A percentile compares a stretch with the other conserved stretches of the same genome.
Evolutionary conservation across 1,140 invertebrate species (phyloP).

Genomic region (Rhopalosiphum padi): DNA sequence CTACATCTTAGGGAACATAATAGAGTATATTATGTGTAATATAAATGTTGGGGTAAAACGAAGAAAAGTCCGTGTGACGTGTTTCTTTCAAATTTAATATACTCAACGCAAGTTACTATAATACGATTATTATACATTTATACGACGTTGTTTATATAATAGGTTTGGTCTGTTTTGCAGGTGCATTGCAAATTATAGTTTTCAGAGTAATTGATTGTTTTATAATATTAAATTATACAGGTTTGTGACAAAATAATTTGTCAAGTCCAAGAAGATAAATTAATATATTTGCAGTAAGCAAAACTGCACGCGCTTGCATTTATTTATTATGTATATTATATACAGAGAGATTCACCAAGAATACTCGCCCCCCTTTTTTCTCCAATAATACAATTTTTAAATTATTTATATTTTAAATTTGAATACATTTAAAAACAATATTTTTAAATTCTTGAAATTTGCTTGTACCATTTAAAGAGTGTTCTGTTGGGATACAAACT

Average conservation of each 20-base stretch:
- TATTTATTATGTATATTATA: not conserved
- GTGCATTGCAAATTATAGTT: not conserved
- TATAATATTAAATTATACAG: not conserved
- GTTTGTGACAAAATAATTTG: not conserved
- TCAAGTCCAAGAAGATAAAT: not conserved
- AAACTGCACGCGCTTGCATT: not conserved
- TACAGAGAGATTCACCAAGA: not conserved
- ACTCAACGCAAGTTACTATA: not conserved
- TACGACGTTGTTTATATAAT: not conserved
- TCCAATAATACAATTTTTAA: too few relatives aligned
- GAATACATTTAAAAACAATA: too few relatives aligned
- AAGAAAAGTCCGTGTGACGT: too few relatives aligned
- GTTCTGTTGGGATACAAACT: too few relatives aligned
- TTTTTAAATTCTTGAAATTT: too few relatives aligned
- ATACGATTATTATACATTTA: not conserved
- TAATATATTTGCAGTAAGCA: too few relatives aligned
- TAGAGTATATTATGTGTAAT: not conserved
- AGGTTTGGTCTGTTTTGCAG: not conserved
- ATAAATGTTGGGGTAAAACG: too few relatives aligned
- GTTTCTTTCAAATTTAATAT: not conserved
- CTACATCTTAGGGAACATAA: not conserved
- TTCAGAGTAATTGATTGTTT: not conserved
- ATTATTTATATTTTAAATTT: too few relatives aligned
- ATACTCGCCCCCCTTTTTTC: too few relatives aligned
- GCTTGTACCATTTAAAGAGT: not conserved